Evolutionary conservation across 30 jellyfish, hydroid and myxozoan genomes (phyloP), one percentile per base, ranked within the genome.

Genomic region (Hydra vulgaris): DNA sequence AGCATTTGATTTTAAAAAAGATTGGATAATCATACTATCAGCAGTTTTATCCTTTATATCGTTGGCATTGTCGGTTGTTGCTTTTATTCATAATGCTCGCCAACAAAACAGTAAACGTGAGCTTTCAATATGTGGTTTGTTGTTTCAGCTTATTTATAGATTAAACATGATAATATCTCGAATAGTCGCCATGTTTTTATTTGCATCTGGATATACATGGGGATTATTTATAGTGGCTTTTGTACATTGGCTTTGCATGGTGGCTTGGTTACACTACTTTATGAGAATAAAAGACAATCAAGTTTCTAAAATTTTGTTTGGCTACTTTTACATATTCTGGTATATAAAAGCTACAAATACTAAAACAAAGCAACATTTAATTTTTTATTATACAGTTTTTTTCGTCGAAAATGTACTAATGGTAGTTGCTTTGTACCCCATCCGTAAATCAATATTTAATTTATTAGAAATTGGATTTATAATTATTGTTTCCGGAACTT

Each of bases 141-240:
- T 70, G 53, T 84, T 89, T 74, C 96, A 89, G 74, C 74, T 89
- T 56, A 25, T 61, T 21, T 89, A 89, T 54, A 91, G 95, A 0
- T 66, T 89, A 80, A 75, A 76, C 40, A 84, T 89, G 95, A 86
- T 89, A 17, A 83, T 92, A 7, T 89, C 96, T 1, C 90, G 96
- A 7, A 92, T 84, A 7, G 82, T 78, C 53, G 88, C 88, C 22
- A 69, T 89, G 25, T 91, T 81, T 24, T 78, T 89, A 56, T 89
- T 89, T 71, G 88, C 96, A 0, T 74, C 96, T 17, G 92, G 84
- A 0, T 89, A 27, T 53, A 67, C 56, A 54, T 79, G 74, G 71
- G 70, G 69, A 19, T 77, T 89, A 15, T 84, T 89, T 75, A 27
- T 82, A 22, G 76, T 84, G 17, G 69, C 81, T 26, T 70, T 76